Percentiles rank a stretch among this genome's conserved stretches.
These are phyloP conservation scores for Mus spicilegus DNA, from an alignment of 2,113 vertebrate genomes.

Conservation along the genomic window DNA sequence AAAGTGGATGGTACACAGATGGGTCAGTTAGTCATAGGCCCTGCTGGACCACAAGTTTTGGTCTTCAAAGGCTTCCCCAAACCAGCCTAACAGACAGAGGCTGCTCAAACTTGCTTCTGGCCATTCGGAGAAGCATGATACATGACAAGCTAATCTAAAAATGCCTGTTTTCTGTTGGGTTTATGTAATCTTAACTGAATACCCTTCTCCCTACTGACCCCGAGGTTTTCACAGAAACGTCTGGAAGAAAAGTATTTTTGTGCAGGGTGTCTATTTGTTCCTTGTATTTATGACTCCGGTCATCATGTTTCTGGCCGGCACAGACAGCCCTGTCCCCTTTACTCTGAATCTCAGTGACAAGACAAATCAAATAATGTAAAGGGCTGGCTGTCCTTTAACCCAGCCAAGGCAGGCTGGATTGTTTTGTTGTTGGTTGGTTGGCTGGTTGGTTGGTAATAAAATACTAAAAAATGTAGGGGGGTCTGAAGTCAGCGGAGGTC, in stretches of 20 bases:
- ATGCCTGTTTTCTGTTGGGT: constrained; percentile 3
- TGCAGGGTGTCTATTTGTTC: neutral
- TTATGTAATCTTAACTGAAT: constrained; percentile 23
- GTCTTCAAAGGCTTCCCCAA: constrained; percentile 50
- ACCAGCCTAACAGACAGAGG: neutral
- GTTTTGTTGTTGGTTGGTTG: neutral
- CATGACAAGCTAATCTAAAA: constrained; percentile 24
- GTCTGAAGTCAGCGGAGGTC: neutral
- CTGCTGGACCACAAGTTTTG: neutral
- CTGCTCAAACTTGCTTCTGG: neutral
- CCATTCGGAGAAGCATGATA: neutral
- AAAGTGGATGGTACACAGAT: constrained; percentile 58
- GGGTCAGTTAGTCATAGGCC: constrained; percentile 59
- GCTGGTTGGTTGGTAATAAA: neutral
- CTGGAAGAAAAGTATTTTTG: neutral
- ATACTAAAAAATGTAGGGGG: neutral
- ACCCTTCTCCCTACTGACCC: neutral
- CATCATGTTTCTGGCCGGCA: neutral
- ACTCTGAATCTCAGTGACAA: constrained; percentile 44
- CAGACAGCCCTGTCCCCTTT: neutral
- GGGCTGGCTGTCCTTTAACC: neutral
- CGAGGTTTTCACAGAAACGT: constrained; percentile 35
- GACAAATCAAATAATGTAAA: neutral
- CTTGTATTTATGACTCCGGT: neutral
- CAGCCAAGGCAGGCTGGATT: neutral